Conservation (phyloP, 64 coral and sea anemone species). For the Anthopleura sola region DNA sequence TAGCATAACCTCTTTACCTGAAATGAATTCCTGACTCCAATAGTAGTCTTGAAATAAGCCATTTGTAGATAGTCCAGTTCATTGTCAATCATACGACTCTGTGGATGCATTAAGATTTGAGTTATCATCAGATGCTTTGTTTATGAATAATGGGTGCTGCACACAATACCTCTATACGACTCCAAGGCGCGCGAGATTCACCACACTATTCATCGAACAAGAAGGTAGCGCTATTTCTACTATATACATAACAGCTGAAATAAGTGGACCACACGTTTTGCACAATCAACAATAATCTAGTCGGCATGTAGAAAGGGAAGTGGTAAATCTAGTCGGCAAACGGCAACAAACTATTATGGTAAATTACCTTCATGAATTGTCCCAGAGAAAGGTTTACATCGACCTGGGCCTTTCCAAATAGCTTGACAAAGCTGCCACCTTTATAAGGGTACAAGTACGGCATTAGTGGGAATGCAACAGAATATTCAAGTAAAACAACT, state of each 20-base stretch:
- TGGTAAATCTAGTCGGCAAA: no score
- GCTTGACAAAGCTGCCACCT: conserved; percentile 80
- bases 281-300: no score
- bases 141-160: no score
- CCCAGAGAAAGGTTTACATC: conserved; percentile 90
- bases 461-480: not conserved
- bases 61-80: conserved; percentile 82
- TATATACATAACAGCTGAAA: no score
- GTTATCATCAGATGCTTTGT: not conserved
- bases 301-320: no score
- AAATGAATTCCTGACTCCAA: conserved; percentile 80
- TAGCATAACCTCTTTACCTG: conserved; percentile 48
- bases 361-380: conserved; percentile 85
- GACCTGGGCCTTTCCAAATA: conserved; percentile 96
- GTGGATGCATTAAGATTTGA: not conserved
- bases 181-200: no score
- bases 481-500: not conserved
- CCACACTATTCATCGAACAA: no score
- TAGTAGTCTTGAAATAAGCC: conserved; percentile 91
- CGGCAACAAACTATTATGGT: no score
- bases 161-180: no score
- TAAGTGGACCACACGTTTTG: no score
- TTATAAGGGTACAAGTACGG: not conserved
- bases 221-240: no score
- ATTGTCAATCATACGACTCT: conserved; percentile 79